A percentile compares a stretch with the other conserved stretches of the same genome.
Conservation (phyloP, 2,113 vertebrate species). For the Malurus cyaneus region DNA sequence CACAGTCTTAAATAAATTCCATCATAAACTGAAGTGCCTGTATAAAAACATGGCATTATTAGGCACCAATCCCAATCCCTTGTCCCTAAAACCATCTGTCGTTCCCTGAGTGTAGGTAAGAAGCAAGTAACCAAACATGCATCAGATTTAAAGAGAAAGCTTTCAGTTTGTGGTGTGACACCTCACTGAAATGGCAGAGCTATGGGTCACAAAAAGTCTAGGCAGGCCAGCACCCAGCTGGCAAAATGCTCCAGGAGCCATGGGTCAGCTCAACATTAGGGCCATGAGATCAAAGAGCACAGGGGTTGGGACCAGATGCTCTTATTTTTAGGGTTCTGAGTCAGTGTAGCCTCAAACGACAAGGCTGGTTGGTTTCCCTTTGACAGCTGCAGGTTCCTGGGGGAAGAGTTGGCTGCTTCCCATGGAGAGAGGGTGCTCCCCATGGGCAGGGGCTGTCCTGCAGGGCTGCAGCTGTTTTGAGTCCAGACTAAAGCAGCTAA, state of each 20-base stretch:
- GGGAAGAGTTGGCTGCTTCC: background rate
- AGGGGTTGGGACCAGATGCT: background rate
- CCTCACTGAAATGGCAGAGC: background rate
- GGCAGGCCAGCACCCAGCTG: background rate
- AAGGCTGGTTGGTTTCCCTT: background rate
- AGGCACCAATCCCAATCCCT: background rate
- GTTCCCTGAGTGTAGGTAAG: background rate
- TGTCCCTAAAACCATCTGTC: background rate
- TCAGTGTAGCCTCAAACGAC: rapidly evolving
- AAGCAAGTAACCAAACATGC: background rate
- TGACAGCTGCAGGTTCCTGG: background rate
- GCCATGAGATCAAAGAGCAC: background rate
- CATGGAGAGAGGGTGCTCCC: background rate
- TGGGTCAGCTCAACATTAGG: background rate
- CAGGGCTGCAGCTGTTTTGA: background rate
- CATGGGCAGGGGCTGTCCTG: background rate
- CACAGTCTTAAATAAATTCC: background rate
- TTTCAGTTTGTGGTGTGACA: background rate
- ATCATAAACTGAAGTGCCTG: background rate
- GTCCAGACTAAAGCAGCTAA: background rate
- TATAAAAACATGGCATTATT: background rate
- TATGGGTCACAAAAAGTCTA: background rate
- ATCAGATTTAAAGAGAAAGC: background rate
- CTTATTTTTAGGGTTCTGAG: background rate
- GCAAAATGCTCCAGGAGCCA: rapidly evolving